phyloP scores from a whole-genome alignment of 1,140 invertebrate genomes.

The Heliconius eleuchia region DNA sequence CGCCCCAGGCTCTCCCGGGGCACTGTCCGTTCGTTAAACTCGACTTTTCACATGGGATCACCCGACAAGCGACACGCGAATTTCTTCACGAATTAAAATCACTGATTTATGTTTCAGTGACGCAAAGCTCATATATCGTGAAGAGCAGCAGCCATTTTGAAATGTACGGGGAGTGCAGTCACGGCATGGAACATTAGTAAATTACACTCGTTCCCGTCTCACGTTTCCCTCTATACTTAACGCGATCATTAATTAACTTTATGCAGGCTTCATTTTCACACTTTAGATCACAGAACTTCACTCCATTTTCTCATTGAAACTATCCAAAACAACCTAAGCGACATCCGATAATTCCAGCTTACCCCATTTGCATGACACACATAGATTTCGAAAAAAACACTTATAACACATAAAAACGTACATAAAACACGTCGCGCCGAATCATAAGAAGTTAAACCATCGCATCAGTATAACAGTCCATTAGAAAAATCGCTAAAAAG shows the following conservation, averaged over 20 bases:
- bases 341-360: slow-evolving; percentile 82
- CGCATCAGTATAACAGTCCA: slow-evolving; percentile 72
- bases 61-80: slow-evolving; percentile 62
- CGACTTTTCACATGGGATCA: slow-evolving; percentile 65
- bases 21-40: slow-evolving; percentile 58
- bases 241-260: slow-evolving; percentile 61
- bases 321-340: slow-evolving; percentile 82
- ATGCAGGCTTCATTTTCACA: slow-evolving; percentile 71
- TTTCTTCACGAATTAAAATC: slow-evolving; percentile 67
- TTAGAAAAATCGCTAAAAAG: slow-evolving; percentile 80
- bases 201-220: slow-evolving; percentile 62
- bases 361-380: slow-evolving; percentile 83
- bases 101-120: slow-evolving; percentile 81
- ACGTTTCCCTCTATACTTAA: slow-evolving; percentile 52
- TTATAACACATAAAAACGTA: slow-evolving; percentile 79
- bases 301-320: slow-evolving; percentile 77
- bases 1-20: slow-evolving; percentile 57
- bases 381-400: slow-evolving; percentile 80
- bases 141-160: slow-evolving; percentile 82
- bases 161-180: slow-evolving; percentile 81
- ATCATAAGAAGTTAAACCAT: slow-evolving; percentile 75
- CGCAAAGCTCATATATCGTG: slow-evolving; percentile 82
- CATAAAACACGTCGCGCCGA: slow-evolving; percentile 73
- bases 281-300: slow-evolving; percentile 73
- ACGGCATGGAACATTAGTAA: slow-evolving; percentile 80